Percentiles rank a stretch among this genome's conserved stretches.
phyloP scores from a whole-genome alignment of 1,140 invertebrate species.

The Lasioglossum albipes region DNA sequence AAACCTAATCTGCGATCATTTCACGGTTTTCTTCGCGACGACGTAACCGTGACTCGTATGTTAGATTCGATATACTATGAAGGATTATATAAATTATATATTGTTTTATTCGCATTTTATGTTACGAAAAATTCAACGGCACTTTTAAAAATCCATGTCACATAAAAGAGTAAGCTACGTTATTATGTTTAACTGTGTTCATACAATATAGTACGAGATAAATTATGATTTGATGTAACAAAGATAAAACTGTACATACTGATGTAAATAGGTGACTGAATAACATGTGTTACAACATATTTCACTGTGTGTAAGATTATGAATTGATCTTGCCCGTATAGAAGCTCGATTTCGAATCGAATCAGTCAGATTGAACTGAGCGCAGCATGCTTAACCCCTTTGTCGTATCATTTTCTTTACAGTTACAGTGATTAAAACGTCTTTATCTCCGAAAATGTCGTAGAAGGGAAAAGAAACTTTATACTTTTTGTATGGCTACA shows the following conservation, averaged over 20 bases:
- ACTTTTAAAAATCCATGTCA: no score
- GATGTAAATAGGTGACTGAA: conserved; percentile 23
- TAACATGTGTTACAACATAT: background rate
- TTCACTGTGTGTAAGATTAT: background rate
- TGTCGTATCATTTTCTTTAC: no score
- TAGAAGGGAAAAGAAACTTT: no score
- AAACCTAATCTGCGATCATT: conserved; percentile 51
- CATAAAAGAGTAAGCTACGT: no score
- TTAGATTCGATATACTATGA: background rate
- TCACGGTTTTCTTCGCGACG: conserved; percentile 46
- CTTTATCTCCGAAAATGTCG: no score
- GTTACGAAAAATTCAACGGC: no score
- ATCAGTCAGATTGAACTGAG: background rate
- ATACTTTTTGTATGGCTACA: no score
- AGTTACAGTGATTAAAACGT: no score
- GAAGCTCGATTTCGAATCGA: background rate
- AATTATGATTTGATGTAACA: no score
- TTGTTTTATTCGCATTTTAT: no score
- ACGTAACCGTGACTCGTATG: conserved; percentile 41
- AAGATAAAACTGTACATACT: conserved; percentile 1
- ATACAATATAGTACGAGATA: no score
- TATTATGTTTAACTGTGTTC: no score
- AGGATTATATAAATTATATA: background rate
- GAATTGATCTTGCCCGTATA: background rate
- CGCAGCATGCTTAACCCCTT: background rate